Conservation (phyloP, 2,888 invertebrate genomes). For the Galeruca laticollis region DNA sequence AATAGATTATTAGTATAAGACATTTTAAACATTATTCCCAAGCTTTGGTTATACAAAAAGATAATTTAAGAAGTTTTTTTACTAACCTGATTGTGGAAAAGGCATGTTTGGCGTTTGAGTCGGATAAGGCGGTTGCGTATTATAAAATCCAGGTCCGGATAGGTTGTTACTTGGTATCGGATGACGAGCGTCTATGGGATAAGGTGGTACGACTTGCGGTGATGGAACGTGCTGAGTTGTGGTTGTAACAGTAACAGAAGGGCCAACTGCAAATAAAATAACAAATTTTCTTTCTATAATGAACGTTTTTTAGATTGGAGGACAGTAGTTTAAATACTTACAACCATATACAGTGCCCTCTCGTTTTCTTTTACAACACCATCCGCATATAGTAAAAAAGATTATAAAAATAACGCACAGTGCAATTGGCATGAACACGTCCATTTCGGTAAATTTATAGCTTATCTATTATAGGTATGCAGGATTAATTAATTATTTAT, state of each 20-base stretch:
- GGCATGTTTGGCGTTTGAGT: conserved; percentile 37
- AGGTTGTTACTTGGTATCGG: conserved; percentile 38
- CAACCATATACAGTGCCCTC: conserved; percentile 58
- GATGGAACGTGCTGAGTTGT: conserved; percentile 37
- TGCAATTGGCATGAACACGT: conserved; percentile 53
- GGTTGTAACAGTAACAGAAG: conserved; percentile 41
- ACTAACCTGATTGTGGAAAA: conserved; percentile 30
- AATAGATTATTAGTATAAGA: too few species aligned
- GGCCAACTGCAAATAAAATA: conserved; percentile 38
- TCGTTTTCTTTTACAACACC: conserved; percentile 58
- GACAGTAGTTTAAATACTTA: conserved; percentile 47
- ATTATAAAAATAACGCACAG: conserved; percentile 55
- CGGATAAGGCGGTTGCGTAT: conserved; percentile 42
- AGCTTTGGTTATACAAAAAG: background rate
- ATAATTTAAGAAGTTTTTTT: too few species aligned
- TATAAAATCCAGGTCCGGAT: conserved; percentile 39
- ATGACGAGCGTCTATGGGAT: conserved; percentile 45
- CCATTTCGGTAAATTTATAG: conserved; percentile 47
- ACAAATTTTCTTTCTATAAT: background rate
- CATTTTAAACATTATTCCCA: too few species aligned
- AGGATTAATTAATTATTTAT: conserved; percentile 1
- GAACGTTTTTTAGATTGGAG: too few species aligned
- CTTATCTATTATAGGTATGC: background rate
- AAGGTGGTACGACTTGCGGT: conserved; percentile 43
- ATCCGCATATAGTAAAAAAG: conserved; percentile 57